Percentiles rank a stretch among this genome's conserved stretches.
Conservation (phyloP, 2,797 vertebrate species). For the Erethizon dorsatum region DNA sequence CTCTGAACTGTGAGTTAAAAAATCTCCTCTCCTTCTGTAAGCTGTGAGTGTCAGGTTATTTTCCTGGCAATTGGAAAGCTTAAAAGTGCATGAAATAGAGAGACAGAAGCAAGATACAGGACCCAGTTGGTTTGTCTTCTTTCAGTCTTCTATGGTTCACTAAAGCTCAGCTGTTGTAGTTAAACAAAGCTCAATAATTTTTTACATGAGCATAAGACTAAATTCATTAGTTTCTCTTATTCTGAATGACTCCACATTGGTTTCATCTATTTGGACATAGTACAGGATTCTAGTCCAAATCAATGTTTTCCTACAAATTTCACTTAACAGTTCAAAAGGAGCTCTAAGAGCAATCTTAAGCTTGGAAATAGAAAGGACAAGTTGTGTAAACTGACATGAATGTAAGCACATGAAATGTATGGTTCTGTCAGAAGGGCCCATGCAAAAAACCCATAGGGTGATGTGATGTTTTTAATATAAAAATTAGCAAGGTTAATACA, state of each 20-base stretch:
- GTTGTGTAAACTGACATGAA: background rate
- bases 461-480: background rate
- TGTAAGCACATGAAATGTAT: background rate
- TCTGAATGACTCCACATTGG: background rate
- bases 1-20: background rate
- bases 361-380: background rate
- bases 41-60: background rate
- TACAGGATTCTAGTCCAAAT: background rate
- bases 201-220: background rate
- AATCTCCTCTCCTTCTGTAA: background rate
- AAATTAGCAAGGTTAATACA: background rate
- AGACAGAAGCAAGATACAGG: background rate
- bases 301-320: background rate
- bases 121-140: background rate
- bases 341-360: background rate
- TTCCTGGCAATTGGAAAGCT: background rate
- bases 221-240: background rate
- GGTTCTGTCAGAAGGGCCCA: background rate
- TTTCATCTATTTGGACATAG: background rate
- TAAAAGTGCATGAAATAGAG: background rate
- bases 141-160: background rate
- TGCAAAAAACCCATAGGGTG: background rate
- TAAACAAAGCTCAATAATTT: background rate
- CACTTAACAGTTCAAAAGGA: background rate
- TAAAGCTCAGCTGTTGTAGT: background rate